Percentiles rank a stretch among this genome's conserved stretches.
phyloP scores from a whole-genome alignment of 35 echinoderm and acorn worm species.

The Apostichopus californicus region DNA sequence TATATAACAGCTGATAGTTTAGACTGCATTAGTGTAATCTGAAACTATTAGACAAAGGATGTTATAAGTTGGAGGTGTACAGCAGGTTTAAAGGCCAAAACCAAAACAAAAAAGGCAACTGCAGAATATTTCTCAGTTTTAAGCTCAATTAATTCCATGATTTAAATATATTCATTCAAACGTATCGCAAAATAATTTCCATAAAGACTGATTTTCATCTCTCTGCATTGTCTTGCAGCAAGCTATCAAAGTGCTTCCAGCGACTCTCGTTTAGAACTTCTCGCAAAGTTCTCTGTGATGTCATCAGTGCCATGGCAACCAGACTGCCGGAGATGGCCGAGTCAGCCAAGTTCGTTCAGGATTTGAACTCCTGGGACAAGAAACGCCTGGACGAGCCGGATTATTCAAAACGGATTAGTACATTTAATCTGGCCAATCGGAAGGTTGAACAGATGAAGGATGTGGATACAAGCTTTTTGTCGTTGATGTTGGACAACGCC shows the following conservation, averaged over 20 bases:
- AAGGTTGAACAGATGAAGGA: conserved; percentile 49
- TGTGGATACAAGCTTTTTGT: conserved; percentile 65
- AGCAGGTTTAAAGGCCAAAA: too few relatives aligned
- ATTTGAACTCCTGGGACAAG: conserved; percentile 86
- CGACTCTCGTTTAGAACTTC: conserved; percentile 64
- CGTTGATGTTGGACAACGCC: conserved; percentile 77
- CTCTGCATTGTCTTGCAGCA: conserved; percentile 13
- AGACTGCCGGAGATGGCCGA: conserved; percentile 51
- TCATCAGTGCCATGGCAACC: conserved; percentile 77
- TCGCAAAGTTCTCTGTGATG: conserved; percentile 59
- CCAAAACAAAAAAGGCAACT: too few relatives aligned
- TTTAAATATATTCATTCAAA: too few relatives aligned
- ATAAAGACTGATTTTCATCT: background rate
- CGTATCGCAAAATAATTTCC: too few relatives aligned
- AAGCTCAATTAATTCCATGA: too few relatives aligned
- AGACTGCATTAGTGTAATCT: too few relatives aligned
- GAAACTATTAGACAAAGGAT: too few relatives aligned
- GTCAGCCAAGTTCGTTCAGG: conserved; percentile 48
- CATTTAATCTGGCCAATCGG: conserved; percentile 73
- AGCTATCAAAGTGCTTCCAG: conserved; percentile 74
- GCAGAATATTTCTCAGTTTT: too few relatives aligned
- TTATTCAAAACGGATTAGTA: conserved; percentile 60
- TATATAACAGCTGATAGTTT: too few relatives aligned
- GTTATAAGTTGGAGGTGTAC: too few relatives aligned
- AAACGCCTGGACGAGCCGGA: conserved; percentile 85